Conservation (phyloP, 2,797 vertebrate genomes). For the Sebastes reedi region DNA sequence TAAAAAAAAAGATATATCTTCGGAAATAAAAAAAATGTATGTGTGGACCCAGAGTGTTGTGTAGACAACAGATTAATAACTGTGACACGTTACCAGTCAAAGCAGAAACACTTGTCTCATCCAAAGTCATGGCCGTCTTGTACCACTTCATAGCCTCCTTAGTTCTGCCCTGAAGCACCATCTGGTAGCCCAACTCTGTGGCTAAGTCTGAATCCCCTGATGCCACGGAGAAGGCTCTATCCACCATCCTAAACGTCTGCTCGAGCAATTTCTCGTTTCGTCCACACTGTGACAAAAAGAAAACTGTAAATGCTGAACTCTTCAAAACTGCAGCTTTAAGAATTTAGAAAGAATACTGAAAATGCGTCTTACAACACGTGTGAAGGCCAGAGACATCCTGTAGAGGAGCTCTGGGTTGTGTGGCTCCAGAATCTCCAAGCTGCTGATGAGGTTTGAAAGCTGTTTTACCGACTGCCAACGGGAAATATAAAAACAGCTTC, state of each 20-base stretch:
- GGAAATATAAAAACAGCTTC: conserved; percentile 24
- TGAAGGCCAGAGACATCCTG: conserved; percentile 93
- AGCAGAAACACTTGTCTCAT: conserved; percentile 90
- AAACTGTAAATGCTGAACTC: not conserved
- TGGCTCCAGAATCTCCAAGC: conserved; percentile 88
- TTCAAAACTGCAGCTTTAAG: not conserved
- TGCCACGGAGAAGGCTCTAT: conserved; percentile 86
- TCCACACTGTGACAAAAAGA: conserved; percentile 85
- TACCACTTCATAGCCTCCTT: conserved; percentile 94
- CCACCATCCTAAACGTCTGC: conserved; percentile 88
- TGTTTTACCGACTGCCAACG: conserved; percentile 85
- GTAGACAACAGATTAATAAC: not conserved
- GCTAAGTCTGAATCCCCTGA: conserved; percentile 89
- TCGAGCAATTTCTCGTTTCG: conserved; percentile 90
- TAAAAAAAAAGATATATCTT: not conserved
- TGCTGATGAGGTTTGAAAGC: conserved; percentile 86
- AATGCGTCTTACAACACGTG: conserved; percentile 87
- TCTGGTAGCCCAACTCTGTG: conserved; percentile 94
- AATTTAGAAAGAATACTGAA: not conserved
- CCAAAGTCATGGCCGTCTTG: conserved; percentile 90
- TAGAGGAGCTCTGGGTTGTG: conserved; percentile 88
- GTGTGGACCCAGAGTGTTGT: not conserved
- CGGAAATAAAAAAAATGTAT: not conserved
- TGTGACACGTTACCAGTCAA: conserved; percentile 82
- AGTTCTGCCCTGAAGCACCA: conserved; percentile 88